These are phyloP conservation scores for Danaus chrysippus DNA, from an alignment of 2,888 invertebrate species.

Conservation along the genomic window DNA sequence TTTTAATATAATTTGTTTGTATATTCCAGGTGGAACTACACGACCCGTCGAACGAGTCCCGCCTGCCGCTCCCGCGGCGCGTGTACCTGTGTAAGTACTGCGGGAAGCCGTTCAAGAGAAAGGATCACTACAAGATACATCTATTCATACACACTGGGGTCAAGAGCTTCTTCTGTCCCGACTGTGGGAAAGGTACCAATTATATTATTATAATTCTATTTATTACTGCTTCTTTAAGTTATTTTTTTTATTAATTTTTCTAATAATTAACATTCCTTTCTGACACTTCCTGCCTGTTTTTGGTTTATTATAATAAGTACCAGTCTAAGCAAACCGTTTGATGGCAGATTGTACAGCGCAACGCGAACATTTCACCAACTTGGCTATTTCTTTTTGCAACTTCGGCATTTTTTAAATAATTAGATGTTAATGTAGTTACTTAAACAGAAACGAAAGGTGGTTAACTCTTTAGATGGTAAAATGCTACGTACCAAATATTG, in stretches of 20 bases:
- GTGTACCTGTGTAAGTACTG: slow-evolving; percentile 73
- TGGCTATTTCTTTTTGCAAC: too few relatives aligned
- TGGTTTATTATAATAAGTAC: too few relatives aligned
- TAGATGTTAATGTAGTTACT: too few relatives aligned
- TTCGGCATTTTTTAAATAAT: too few relatives aligned
- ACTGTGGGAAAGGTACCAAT: slow-evolving; percentile 63
- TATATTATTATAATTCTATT: background rate
- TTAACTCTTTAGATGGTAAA: too few relatives aligned
- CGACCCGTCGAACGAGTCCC: slow-evolving; percentile 39
- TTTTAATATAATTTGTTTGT: background rate
- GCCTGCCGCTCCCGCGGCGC: slow-evolving; percentile 55
- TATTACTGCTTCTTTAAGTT: background rate
- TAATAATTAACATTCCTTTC: too few relatives aligned
- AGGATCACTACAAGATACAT: slow-evolving; percentile 73
- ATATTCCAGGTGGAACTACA: slow-evolving; percentile 36
- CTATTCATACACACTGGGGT: slow-evolving; percentile 68
- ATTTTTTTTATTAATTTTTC: background rate
- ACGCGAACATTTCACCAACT: too few relatives aligned
- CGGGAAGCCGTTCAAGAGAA: slow-evolving; percentile 65
- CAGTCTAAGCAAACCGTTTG: too few relatives aligned
- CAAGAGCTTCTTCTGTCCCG: slow-evolving; percentile 66
- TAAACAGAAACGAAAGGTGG: too few relatives aligned
- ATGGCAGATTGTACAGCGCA: too few relatives aligned
- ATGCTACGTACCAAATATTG: too few relatives aligned
- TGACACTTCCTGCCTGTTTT: too few relatives aligned